Conservation (phyloP, 2,113 vertebrate species). For the Arvicanthis niloticus region DNA sequence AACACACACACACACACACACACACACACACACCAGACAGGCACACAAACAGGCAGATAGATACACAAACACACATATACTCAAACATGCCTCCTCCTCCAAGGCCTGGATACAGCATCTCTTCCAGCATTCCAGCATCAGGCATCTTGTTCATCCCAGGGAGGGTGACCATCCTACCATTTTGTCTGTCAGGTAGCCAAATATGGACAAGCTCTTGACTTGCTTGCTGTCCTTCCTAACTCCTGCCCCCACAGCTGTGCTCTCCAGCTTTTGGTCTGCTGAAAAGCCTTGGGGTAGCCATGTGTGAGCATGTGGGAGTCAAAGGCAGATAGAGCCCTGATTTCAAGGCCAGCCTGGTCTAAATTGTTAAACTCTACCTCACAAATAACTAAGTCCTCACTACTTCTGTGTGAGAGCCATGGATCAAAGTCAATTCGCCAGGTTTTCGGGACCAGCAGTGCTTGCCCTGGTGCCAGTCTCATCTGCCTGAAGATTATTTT, state of each 20-base stretch:
- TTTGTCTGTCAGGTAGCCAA: neutral
- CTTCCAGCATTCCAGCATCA: neutral
- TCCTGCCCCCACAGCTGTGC: neutral
- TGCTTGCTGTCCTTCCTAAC: neutral
- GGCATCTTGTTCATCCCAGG: neutral
- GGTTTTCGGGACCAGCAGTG: neutral
- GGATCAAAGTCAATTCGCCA: neutral
- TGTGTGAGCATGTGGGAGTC: neutral
- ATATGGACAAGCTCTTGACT: neutral
- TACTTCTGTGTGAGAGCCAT: neutral
- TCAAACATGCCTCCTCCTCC: neutral
- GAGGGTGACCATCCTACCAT: neutral
- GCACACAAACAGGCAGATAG: neutral
- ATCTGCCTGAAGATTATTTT: neutral
- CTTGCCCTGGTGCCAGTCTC: neutral
- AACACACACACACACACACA: neutral
- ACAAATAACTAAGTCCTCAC: neutral
- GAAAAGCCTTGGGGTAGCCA: neutral
- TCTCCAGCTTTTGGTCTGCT: neutral
- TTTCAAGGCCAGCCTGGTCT: neutral
- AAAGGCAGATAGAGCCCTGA: neutral
- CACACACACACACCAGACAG: neutral
- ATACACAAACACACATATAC: neutral
- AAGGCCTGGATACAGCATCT: neutral
- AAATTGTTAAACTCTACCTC: neutral